A percentile compares a stretch with the other conserved stretches of the same genome.
Evolutionary conservation across 2,888 invertebrate genomes (phyloP).

Genomic region (Hypena proboscidalis): DNA sequence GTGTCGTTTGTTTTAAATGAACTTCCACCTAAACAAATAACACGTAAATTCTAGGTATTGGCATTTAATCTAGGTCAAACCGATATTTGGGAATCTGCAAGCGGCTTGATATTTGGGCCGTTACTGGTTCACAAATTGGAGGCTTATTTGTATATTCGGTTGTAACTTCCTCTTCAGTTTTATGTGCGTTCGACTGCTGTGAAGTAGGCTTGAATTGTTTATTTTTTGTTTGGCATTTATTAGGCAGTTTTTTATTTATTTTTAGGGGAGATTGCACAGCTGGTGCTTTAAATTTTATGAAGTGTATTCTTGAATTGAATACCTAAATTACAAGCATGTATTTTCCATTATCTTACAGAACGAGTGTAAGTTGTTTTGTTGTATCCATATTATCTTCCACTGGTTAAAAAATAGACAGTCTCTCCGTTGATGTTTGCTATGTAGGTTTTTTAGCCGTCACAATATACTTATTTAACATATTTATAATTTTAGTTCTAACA

Average conservation of each 20-base stretch:
- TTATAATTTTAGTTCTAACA: no score
- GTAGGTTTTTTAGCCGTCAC: no score
- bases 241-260: background rate
- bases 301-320: no score
- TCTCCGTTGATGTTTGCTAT: no score
- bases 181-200: conserved; percentile 1
- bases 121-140: conserved; percentile 35
- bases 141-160: conserved; percentile 26
- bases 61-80: conserved; percentile 62
- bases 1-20: conserved; percentile 5
- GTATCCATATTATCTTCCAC: no score
- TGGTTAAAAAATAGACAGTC: no score
- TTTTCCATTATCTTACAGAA: no score
- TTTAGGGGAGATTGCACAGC: background rate
- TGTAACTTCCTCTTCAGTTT: conserved; percentile 10
- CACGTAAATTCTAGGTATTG: conserved; percentile 37
- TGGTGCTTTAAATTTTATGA: background rate
- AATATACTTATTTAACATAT: no score
- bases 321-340: no score
- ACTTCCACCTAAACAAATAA: conserved; percentile 39
- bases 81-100: conserved; percentile 52
- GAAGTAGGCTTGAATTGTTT: conserved; percentile 1
- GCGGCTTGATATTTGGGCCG: conserved; percentile 37
- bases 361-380: no score
- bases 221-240: conserved; percentile 1